Evolutionary conservation across 2,888 invertebrate species (phyloP).

Genomic region (Anarsia innoxiella): DNA sequence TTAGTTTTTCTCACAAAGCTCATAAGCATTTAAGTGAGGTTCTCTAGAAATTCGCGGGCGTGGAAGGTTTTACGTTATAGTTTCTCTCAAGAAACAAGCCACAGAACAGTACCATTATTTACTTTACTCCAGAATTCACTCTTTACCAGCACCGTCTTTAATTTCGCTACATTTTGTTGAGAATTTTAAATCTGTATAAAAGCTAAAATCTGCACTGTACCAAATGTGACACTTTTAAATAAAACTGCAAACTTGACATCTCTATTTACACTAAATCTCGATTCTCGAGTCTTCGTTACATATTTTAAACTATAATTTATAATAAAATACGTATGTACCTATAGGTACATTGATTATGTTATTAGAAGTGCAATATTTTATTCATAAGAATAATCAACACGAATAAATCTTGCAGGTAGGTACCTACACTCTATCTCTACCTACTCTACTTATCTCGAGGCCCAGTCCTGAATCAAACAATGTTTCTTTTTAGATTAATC

Average conservation of each 20-base stretch:
- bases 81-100: not conserved
- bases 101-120: conserved; percentile 11
- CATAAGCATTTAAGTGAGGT: conserved; percentile 6
- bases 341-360: not conserved
- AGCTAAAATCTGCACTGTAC: not conserved
- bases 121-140: conserved; percentile 11
- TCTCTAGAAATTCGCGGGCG: not conserved
- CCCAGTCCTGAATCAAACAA: too few species aligned
- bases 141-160: conserved; percentile 1
- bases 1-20: not conserved
- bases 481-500: too few species aligned
- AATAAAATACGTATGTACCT: not conserved
- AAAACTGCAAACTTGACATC: not conserved
- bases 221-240: not conserved
- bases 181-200: not conserved
- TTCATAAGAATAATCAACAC: too few species aligned
- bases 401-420: too few species aligned
- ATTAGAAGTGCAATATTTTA: too few species aligned
- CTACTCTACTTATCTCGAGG: too few species aligned
- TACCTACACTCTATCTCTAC: too few species aligned
- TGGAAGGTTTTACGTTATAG: conserved; percentile 4
- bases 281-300: not conserved
- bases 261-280: not conserved
- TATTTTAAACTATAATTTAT: too few species aligned
- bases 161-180: not conserved